Conservation (phyloP, 2,888 invertebrate genomes). For the Ramazzottius varieornatus region DNA sequence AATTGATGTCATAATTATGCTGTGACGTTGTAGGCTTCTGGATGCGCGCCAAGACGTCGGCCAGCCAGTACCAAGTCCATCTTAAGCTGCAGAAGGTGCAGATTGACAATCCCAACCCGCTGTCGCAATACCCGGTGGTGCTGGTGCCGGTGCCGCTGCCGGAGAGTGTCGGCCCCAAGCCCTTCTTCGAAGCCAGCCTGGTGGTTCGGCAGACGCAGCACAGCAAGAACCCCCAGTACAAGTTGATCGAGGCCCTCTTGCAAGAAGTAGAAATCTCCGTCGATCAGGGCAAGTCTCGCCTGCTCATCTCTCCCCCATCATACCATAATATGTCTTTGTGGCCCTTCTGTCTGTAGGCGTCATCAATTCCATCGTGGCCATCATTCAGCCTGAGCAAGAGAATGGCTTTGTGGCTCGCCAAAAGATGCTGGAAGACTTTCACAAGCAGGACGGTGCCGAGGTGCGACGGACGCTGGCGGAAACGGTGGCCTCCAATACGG, state of each 20-base stretch:
- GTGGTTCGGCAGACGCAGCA: neutral
- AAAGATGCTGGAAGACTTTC: neutral
- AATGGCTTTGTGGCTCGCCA: neutral
- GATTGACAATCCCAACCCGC: neutral
- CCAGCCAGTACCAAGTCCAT: slow-evolving; percentile 3
- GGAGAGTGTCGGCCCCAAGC: neutral
- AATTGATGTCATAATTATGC: no score
- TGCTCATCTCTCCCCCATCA: no score
- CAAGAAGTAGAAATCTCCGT: neutral
- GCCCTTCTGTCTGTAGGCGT: no score
- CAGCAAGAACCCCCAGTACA: neutral
- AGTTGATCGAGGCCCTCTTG: neutral
- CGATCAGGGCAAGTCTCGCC: no score
- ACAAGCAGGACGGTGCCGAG: neutral
- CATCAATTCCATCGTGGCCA: neutral
- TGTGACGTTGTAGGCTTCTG: no score
- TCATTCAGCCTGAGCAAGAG: neutral
- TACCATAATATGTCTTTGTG: no score
- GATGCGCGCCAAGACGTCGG: neutral
- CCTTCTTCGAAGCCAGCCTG: neutral
- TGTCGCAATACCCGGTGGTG: neutral
- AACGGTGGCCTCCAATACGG: neutral
- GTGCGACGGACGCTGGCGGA: neutral
- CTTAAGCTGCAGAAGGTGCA: neutral
- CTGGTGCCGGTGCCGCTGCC: neutral